Conservation (phyloP, 2,113 vertebrate species). For the Chlorodrepanis virens region DNA sequence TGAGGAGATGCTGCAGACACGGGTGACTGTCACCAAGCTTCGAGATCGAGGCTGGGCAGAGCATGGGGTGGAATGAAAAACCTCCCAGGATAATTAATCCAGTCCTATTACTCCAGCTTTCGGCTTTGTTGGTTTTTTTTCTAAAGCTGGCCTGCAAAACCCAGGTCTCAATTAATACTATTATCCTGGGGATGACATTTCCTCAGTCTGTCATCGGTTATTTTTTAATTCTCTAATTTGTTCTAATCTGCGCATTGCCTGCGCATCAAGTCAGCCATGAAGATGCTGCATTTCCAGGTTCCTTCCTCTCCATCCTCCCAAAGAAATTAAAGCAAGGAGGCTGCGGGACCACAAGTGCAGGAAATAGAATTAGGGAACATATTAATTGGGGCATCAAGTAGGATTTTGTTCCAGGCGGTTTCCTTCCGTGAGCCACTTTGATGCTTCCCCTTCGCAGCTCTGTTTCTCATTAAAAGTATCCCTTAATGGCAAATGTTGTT, state of each 20-base stretch:
- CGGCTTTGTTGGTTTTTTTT: background rate
- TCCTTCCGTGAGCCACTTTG: conserved; percentile 84
- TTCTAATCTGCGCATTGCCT: conserved; percentile 81
- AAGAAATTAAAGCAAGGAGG: conserved; percentile 82
- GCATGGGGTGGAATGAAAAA: background rate
- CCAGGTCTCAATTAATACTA: conserved; percentile 81
- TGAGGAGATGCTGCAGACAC: fast-evolving
- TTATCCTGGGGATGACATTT: conserved; percentile 81
- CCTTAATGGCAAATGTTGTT: conserved; percentile 82
- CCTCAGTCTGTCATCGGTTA: conserved; percentile 75
- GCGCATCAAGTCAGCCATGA: conserved; percentile 80
- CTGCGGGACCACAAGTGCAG: conserved; percentile 78
- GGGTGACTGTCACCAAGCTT: background rate
- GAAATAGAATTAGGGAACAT: conserved; percentile 87
- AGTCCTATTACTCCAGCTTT: conserved; percentile 28
- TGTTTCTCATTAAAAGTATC: conserved; percentile 84
- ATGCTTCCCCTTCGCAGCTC: conserved; percentile 78
- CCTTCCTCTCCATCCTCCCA: conserved; percentile 82
- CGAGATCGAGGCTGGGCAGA: background rate
- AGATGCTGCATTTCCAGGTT: conserved; percentile 78
- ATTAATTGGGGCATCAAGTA: conserved; percentile 87
- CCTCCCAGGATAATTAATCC: conserved; percentile 35
- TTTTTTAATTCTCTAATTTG: conserved; percentile 85
- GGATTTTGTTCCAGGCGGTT: conserved; percentile 83
- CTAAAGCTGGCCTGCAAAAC: conserved; percentile 59